Evolutionary conservation across 1,140 invertebrate genomes (phyloP), one percentile per base, ranked within the genome.

Genomic region (Anoplophora glabripennis): DNA sequence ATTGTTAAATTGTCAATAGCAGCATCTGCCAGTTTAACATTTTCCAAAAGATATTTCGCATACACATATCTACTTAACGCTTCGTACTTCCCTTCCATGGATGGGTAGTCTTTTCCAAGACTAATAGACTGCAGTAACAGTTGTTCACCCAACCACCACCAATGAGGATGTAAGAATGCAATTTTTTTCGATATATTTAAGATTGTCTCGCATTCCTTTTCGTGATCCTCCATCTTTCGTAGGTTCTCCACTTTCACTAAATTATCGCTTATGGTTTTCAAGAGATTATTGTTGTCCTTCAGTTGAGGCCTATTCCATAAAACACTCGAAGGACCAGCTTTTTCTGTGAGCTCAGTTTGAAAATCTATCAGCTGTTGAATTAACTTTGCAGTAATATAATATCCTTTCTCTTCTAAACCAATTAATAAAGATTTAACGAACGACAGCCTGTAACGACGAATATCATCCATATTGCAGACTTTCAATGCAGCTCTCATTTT

Each of bases 101-200:
- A 37, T 10, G 77, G 36, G 51, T 79, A 78, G 4, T 75, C 67
- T 34, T 74, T 74, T 0, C 74, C 70, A 1, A 78, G 73, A 8
- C 72, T 70, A 3, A 84, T 71, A 0, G 77, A 59, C 5, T 75
- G 76, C 15, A 78, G 63, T 28, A 80, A 80, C 10, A 85, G 72
- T 36, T 78, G 79, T 47, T 85, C 79, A 1, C 81, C 79, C 1
- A 85, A 61, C 83, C 83, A 85, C 63, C 80, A 75, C 70, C 83
- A 83, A 28, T 81, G 79, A 59, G 76, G 77, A 18, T 72, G 72
- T 41, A 73, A 72, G 35, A 78, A 77, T 48, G 78, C 72, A 57
- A 80, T 84, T 45, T 70, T 65, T 17, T 80, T 28, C 1, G 80
- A 81, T 0, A 79, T 60, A 1, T 72, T 58, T 3, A 83, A 53